Percentiles rank a stretch among this genome's conserved stretches.
Evolutionary conservation across 2,888 invertebrate genomes (phyloP).

Genomic region (Fragum fragum): DNA sequence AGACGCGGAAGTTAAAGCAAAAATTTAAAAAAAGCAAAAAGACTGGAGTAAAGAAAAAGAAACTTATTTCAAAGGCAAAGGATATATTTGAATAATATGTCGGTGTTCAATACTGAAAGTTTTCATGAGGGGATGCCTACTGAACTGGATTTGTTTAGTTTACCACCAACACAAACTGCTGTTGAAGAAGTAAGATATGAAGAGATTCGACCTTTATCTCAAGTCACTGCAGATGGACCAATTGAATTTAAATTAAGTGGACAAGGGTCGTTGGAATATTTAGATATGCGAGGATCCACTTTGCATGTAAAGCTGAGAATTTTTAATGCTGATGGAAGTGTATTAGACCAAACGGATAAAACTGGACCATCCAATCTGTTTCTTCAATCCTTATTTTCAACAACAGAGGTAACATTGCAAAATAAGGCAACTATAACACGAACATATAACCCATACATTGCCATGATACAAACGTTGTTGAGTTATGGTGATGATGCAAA

Average conservation of each 20-base stretch:
- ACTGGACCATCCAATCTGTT: no score
- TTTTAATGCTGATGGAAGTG: constrained; percentile 23
- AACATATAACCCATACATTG: no score
- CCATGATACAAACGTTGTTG: no score
- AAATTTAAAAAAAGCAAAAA: background rate
- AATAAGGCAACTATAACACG: no score
- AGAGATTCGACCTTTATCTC: constrained; percentile 39
- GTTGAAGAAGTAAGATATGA: constrained; percentile 20
- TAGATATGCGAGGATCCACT: constrained; percentile 27
- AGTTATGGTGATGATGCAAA: constrained; percentile 16
- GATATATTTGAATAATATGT: constrained; percentile 27
- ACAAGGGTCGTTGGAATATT: constrained; percentile 31
- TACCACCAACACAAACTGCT: constrained; percentile 38
- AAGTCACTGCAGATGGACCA: constrained; percentile 28
- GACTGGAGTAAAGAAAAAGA: background rate
- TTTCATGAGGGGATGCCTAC: constrained; percentile 30
- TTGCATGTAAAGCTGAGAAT: constrained; percentile 38
- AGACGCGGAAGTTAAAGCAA: background rate
- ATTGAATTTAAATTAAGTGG: constrained; percentile 27
- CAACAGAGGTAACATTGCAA: no score
- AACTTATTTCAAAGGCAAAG: background rate
- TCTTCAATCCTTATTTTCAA: no score
- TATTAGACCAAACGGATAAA: constrained; percentile 2
- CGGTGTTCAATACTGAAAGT: constrained; percentile 25
- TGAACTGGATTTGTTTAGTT: constrained; percentile 23